A percentile compares a stretch with the other conserved stretches of the same genome.
Evolutionary conservation across 2,888 invertebrate species (phyloP).

Genomic region (Trachelus tabidus): DNA sequence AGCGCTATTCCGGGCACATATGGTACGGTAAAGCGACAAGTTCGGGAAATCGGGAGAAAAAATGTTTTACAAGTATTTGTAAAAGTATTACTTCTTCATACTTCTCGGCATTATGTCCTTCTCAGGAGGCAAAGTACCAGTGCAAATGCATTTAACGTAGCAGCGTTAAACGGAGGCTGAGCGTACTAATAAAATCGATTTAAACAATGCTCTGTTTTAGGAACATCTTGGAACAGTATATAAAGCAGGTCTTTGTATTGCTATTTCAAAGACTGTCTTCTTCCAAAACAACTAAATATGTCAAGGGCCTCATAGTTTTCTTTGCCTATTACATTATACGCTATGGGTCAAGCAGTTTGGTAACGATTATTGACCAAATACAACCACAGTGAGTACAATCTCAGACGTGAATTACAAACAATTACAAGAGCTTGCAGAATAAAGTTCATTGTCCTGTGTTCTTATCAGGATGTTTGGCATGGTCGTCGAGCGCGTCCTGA

Average conservation of each 20-base stretch:
- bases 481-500: slow-evolving; percentile 90
- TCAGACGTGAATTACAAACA: slow-evolving; percentile 7
- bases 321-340: slow-evolving; percentile 88
- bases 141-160: neutral
- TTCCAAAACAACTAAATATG: slow-evolving; percentile 95
- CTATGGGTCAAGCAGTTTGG: slow-evolving; percentile 79
- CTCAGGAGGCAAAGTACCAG: no score
- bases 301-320: slow-evolving; percentile 91
- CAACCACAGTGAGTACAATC: slow-evolving; percentile 78
- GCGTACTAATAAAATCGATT: neutral
- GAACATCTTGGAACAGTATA: slow-evolving; percentile 77
- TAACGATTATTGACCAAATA: slow-evolving; percentile 85
- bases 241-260: slow-evolving; percentile 89
- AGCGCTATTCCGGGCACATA: no score
- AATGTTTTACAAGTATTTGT: neutral
- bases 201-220: slow-evolving; percentile 67
- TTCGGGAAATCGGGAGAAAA: neutral
- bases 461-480: slow-evolving; percentile 89
- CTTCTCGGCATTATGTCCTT: no score
- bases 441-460: neutral
- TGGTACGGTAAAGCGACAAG: no score
- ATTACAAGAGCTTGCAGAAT: slow-evolving; percentile 3
- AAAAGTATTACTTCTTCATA: neutral
- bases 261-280: slow-evolving; percentile 94
- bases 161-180: neutral